These are phyloP conservation scores for Amia ocellicauda DNA, from an alignment of 2,113 vertebrate species.

Conservation along the genomic window DNA sequence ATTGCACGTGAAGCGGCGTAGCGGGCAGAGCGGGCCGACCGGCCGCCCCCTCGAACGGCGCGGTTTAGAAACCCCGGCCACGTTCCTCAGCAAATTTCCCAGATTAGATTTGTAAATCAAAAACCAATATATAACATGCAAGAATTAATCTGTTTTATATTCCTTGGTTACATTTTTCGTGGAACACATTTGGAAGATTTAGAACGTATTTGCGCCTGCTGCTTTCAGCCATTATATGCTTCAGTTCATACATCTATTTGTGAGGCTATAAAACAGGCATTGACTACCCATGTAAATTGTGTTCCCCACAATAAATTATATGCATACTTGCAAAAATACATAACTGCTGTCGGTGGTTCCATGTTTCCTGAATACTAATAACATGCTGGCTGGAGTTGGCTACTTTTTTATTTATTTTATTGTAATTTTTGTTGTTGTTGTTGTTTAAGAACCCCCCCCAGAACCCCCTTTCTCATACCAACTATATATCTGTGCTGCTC, in stretches of 20 bases:
- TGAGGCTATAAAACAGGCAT: conserved; percentile 99
- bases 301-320: conserved; percentile 99
- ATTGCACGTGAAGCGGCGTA: conserved; percentile 17
- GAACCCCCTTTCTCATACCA: too few species aligned
- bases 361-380: conserved; percentile 92
- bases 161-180: conserved; percentile 96
- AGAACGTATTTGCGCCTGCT: conserved; percentile 98
- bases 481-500: too few species aligned
- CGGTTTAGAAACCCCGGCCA: conserved; percentile 61
- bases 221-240: conserved; percentile 97
- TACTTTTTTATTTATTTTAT: conserved; percentile 50
- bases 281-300: conserved; percentile 99
- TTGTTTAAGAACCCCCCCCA: conserved; percentile 40
- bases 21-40: conserved; percentile 6
- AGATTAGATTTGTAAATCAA: conserved; percentile 98
- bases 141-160: conserved; percentile 98
- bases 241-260: conserved; percentile 99
- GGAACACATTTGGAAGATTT: conserved; percentile 97
- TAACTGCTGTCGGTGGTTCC: conserved; percentile 87
- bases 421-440: conserved; percentile 52
- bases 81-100: conserved; percentile 76
- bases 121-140: conserved; percentile 94
- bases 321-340: conserved; percentile 99
- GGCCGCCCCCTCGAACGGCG: neutral
- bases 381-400: conserved; percentile 59